Conservation (phyloP, 2,797 vertebrate genomes). For the Cyprinodon diabolis region DNA sequence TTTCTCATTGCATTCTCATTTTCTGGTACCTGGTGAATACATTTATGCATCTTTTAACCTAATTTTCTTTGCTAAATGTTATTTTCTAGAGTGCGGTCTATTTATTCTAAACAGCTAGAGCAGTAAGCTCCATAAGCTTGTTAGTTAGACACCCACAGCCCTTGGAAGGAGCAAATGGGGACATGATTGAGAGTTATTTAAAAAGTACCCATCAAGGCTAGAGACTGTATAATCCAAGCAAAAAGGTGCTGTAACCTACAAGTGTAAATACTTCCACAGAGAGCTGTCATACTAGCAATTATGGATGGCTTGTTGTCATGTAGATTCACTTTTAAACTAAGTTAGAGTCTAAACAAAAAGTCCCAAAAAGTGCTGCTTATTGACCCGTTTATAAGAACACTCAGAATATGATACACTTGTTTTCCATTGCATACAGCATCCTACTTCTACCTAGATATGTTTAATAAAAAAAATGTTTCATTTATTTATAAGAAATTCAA, state of each 20-base stretch:
- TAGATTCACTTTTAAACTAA: not conserved
- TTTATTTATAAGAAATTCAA: not conserved
- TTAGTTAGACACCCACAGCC: constrained; percentile 7
- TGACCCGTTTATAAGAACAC: not conserved
- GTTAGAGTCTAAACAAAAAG: not conserved
- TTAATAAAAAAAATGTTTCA: not conserved
- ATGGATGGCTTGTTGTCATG: constrained; percentile 3
- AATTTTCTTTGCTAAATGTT: not conserved
- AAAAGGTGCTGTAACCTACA: constrained; percentile 40
- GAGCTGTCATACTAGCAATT: constrained; percentile 1
- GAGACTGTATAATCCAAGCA: constrained; percentile 34
- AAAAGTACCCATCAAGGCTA: constrained; percentile 16
- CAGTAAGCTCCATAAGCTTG: constrained; percentile 16
- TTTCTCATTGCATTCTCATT: not conserved
- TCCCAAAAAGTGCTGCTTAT: not conserved
- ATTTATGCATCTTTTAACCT: constrained; percentile 6
- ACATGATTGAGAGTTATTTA: constrained; percentile 3
- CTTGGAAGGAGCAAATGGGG: constrained; percentile 2
- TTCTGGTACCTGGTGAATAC: not conserved
- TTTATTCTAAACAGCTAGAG: constrained; percentile 10
- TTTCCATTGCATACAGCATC: not conserved
- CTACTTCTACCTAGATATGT: not conserved
- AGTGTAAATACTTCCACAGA: constrained; percentile 25
- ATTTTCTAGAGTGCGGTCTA: not conserved
- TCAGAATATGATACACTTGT: not conserved